Evolutionary conservation across 1,140 invertebrate genomes (phyloP), one percentile per base, ranked within the genome.

Genomic region (Aphidius ervi): DNA sequence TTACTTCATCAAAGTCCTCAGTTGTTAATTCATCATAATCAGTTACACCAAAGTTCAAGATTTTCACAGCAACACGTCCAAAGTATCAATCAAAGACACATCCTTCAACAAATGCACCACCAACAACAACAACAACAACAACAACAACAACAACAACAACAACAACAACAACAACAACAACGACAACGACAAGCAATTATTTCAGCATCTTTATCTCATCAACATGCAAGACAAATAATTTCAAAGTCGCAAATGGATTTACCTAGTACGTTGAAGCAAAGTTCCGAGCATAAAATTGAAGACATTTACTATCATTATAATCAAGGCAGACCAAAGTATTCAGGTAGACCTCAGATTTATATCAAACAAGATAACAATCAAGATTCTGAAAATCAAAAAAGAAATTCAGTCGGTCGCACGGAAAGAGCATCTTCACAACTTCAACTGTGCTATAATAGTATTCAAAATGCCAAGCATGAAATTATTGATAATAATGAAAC

Each of bases 381-480:
- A 59, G 73, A 76, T 2, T 61, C 31, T 0, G 74, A 78, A 50
- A 75, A 75, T 40, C 74, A 76, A 46, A 63, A 63, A 8, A 59
- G 67, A 39, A 78, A 74, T 62, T 74, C 74, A 5, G 62, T 67
- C 0, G 74, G 70, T 5, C 69, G 70, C 3, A 77, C 78, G 56
- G 77, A 77, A 56, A 79, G 77, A 63, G 83, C 86, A 3, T 78
- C 82, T 2, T 88, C 87, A 1, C 87, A 88, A 61, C 87, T 86
- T 6, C 86, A 88, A 57, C 71, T 87, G 8, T 79, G 84, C 9
- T 84, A 83, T 57, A 86, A 83, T 45, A 81, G 82, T 47, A 80
- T 82, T 8, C 68, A 69, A 58, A 54, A 62, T 31, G 23, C 4
- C 1, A 60, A 63, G 8, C 59, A 62, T 4, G 52, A 53, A 9